Conservation (phyloP, 2,888 invertebrate genomes). For the Drosophila robusta region DNA sequence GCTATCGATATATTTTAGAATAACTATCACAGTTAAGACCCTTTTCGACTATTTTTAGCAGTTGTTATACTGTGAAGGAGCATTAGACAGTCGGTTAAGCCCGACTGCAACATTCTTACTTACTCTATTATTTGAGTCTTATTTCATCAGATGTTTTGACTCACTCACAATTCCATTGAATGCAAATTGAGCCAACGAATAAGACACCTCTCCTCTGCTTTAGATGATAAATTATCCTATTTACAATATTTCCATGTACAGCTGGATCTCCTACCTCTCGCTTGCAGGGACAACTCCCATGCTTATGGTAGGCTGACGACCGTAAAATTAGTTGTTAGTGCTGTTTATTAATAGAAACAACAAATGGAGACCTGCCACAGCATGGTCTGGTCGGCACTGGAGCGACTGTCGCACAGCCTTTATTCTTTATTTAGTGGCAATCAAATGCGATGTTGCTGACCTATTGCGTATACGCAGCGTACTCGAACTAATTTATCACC, state of each 20-base stretch:
- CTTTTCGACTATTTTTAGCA: too few species aligned
- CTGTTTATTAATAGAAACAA: neutral
- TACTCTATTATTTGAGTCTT: neutral
- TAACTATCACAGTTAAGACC: too few species aligned
- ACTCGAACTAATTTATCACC: neutral
- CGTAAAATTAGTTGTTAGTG: slow-evolving; percentile 17
- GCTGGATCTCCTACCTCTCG: slow-evolving; percentile 17
- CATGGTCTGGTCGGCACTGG: neutral
- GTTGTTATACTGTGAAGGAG: too few species aligned
- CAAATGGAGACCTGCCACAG: slow-evolving; percentile 7
- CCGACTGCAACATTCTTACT: neutral
- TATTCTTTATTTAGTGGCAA: slow-evolving; percentile 23
- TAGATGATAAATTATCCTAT: slow-evolving; percentile 26
- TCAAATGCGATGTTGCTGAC: slow-evolving; percentile 52
- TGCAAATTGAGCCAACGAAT: slow-evolving; percentile 1
- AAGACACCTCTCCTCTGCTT: neutral
- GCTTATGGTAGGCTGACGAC: slow-evolving; percentile 25
- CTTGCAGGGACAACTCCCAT: slow-evolving; percentile 7
- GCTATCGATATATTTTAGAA: too few species aligned
- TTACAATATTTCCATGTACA: slow-evolving; percentile 19
- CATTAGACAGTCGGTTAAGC: too few species aligned
- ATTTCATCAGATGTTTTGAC: neutral
- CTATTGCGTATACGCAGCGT: slow-evolving; percentile 41
- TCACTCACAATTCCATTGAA: slow-evolving; percentile 6
- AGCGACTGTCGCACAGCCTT: neutral